Percentiles rank a stretch among this genome's conserved stretches.
Conservation (phyloP, 1,140 invertebrate species). For the Drosophila erecta region DNA sequence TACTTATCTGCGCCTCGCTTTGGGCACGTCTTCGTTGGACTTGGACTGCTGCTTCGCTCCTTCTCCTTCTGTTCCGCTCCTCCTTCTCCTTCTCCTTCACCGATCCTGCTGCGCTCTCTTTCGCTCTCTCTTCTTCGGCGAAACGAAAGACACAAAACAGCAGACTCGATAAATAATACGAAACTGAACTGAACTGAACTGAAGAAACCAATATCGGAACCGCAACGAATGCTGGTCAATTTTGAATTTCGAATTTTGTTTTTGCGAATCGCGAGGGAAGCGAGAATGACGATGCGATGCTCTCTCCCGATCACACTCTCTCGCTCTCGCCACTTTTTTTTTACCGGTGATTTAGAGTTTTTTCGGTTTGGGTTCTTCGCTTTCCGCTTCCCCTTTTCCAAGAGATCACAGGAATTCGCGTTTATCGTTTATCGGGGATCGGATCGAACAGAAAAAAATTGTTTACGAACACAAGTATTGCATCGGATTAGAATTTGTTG, state of each 20-base stretch:
- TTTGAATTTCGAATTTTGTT: conserved; percentile 74
- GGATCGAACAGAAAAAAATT: conserved; percentile 65
- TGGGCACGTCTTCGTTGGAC: conserved; percentile 45
- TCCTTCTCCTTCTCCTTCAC: not conserved
- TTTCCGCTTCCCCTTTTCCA: conserved; percentile 13
- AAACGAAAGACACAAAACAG: conserved; percentile 50
- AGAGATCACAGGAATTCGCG: conserved; percentile 50
- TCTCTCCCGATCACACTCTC: conserved; percentile 20
- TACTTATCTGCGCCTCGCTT: conserved; percentile 71
- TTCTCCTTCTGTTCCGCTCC: conserved; percentile 7
- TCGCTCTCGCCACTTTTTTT: conserved; percentile 32
- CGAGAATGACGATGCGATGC: conserved; percentile 29
- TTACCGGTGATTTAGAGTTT: conserved; percentile 39
- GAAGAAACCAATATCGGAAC: conserved; percentile 55
- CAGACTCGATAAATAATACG: conserved; percentile 60
- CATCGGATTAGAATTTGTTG: conserved; percentile 1
- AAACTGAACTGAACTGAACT: conserved; percentile 41
- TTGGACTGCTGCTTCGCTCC: conserved; percentile 31
- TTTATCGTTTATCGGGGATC: conserved; percentile 40
- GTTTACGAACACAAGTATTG: conserved; percentile 69
- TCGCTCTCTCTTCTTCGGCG: conserved; percentile 28
- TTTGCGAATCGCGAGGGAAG: conserved; percentile 46
- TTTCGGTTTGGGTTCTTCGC: not conserved
- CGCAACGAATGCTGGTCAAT: conserved; percentile 34
- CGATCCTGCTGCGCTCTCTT: conserved; percentile 5